A percentile compares a stretch with the other conserved stretches of the same genome.
Conservation (phyloP, 2,113 vertebrate species). For the mouse (Mus musculus) region GRCm39 chr7:72807001-72807500, state of each 20-base stretch:
- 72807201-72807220: background rate
- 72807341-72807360: conserved; percentile 75
- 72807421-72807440: background rate
- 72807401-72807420: background rate
- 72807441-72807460: conserved; percentile 14
- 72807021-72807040: background rate
- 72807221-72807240: conserved; percentile 28
- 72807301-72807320: conserved; percentile 64
- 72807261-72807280: conserved; percentile 31
- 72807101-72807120: background rate
- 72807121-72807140: background rate
- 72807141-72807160: background rate
- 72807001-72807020: conserved; percentile 23
- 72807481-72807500: background rate
- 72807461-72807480: conserved; percentile 58
- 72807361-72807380: conserved; percentile 79
- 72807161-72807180: background rate
- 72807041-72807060: background rate
- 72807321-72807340: conserved; percentile 53
- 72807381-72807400: conserved; percentile 74
- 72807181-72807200: background rate
- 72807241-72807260: conserved; percentile 23
- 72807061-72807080: background rate
- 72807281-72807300: conserved; percentile 11
- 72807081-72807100: background rate